Evolutionary conservation across 2,797 vertebrate genomes (phyloP).

Genomic region (Cuculus canorus): DNA sequence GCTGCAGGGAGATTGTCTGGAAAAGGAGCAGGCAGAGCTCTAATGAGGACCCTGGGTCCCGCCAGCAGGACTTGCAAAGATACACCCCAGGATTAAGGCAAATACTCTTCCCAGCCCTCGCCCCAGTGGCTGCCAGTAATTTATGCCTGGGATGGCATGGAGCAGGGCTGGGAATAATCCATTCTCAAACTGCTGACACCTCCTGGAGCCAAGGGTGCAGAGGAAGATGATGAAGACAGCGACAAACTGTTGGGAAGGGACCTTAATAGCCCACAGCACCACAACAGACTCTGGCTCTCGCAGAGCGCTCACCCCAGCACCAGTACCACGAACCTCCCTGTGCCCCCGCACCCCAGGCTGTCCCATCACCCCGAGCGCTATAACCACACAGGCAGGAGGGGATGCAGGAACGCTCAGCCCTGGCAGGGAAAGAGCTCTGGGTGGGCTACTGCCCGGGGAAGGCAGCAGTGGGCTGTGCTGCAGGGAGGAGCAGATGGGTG

Average conservation of each 20-base stretch:
- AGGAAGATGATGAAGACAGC: background rate
- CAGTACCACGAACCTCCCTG: background rate
- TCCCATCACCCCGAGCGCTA: background rate
- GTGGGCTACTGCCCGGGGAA: background rate
- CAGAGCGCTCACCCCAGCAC: background rate
- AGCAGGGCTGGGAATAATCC: background rate
- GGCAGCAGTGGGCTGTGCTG: background rate
- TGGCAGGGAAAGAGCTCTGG: fast-evolving
- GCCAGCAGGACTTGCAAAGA: background rate
- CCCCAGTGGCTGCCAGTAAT: background rate
- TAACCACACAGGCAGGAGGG: background rate
- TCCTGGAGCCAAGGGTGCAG: background rate
- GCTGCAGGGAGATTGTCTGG: constrained; percentile 76
- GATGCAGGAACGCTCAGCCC: background rate
- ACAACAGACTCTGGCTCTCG: background rate
- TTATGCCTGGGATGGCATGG: fast-evolving
- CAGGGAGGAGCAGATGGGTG: background rate
- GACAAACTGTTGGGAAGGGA: background rate
- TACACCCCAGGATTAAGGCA: fast-evolving
- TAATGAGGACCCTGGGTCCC: background rate
- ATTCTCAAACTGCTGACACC: background rate
- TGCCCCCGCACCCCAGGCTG: background rate
- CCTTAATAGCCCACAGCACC: background rate
- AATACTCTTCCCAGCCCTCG: background rate
- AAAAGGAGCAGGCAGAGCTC: background rate